These are phyloP conservation scores for Laupala kohalensis DNA, from an alignment of 1,140 invertebrate genomes.

Conservation along the genomic window DNA sequence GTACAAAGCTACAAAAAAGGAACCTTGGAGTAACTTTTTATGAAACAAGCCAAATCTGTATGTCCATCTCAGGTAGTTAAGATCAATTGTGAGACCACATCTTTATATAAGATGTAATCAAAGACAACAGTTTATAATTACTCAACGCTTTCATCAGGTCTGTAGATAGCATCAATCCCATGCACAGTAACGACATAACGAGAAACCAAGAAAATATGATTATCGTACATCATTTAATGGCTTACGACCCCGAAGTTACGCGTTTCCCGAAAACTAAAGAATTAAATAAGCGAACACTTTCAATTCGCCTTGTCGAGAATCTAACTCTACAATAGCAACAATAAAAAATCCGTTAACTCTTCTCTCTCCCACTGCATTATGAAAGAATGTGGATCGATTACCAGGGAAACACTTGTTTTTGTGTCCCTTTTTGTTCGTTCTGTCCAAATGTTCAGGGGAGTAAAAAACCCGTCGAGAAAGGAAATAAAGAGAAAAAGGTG, in stretches of 20 bases:
- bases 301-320: neutral
- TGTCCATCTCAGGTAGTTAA: neutral
- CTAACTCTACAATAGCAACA: neutral
- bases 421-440: too few relatives aligned
- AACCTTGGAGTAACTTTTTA: neutral
- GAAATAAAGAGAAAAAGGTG: too few relatives aligned
- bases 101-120: neutral
- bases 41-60: neutral
- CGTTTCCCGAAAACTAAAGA: neutral
- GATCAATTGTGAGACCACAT: neutral
- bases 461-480: too few relatives aligned
- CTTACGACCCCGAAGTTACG: too few relatives aligned
- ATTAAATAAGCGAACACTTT: neutral
- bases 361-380: neutral
- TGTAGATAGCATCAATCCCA: neutral
- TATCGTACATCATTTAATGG: too few relatives aligned
- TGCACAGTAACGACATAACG: neutral
- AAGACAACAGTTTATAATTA: neutral
- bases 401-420: too few relatives aligned
- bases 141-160: neutral
- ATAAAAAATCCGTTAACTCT: neutral
- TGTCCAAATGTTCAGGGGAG: too few relatives aligned
- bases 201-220: neutral
- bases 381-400: too few relatives aligned
- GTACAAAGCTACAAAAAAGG: neutral